These are phyloP conservation scores for Cavia aperea DNA, from an alignment of 2,113 vertebrate species.

Conservation along the genomic window DNA sequence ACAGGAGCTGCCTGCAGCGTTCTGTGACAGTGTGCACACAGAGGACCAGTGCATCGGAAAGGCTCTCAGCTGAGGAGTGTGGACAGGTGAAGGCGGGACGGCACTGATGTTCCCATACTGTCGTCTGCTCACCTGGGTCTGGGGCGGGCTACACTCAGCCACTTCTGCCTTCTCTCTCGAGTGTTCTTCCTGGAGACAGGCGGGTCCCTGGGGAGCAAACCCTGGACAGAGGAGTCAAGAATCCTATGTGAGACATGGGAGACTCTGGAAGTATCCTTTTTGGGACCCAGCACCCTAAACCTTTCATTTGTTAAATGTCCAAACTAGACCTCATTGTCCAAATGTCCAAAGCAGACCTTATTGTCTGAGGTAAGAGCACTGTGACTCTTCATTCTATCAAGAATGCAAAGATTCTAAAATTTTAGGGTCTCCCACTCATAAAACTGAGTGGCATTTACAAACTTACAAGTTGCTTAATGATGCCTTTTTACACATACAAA, in stretches of 20 bases:
- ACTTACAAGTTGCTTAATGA: neutral
- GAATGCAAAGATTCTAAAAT: neutral
- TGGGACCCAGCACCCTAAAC: neutral
- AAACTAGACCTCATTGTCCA: neutral
- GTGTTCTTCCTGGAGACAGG: neutral
- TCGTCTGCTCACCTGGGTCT: constrained; percentile 34
- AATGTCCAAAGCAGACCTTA: neutral
- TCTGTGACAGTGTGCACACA: neutral
- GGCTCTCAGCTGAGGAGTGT: neutral
- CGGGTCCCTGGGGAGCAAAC: neutral
- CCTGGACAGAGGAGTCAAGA: neutral
- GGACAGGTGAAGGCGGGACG: too few relatives aligned
- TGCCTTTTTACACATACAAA: neutral
- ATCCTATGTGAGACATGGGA: neutral
- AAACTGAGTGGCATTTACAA: neutral
- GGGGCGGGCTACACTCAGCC: neutral
- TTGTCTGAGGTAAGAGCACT: neutral
- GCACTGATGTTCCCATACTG: neutral
- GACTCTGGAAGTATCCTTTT: neutral
- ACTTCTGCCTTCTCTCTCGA: neutral
- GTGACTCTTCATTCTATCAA: neutral
- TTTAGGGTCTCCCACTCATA: neutral
- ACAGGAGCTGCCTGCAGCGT: neutral
- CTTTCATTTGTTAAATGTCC: neutral
- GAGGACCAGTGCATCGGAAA: neutral